phyloP scores from a whole-genome alignment of 2,113 vertebrate species.

The Harpagus bidentatus region DNA sequence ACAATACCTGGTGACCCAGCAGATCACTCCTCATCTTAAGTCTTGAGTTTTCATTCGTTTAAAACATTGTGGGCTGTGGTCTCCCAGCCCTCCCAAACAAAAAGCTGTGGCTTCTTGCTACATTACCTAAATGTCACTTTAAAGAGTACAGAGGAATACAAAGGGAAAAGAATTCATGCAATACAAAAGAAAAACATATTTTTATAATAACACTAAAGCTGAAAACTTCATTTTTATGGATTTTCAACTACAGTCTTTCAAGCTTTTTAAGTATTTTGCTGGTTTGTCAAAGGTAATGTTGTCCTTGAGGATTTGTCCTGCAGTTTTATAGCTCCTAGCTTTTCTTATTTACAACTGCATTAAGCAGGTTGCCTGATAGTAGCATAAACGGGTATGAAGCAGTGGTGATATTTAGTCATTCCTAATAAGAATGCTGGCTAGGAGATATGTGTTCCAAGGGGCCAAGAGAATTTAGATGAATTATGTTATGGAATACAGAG shows the following conservation, averaged over 20 bases:
- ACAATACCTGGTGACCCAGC: background rate
- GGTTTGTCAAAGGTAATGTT: constrained; percentile 35
- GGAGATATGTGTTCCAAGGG: background rate
- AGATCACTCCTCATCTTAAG: background rate
- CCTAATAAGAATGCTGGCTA: constrained; percentile 2
- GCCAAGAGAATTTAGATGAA: constrained; percentile 1
- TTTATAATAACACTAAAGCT: background rate
- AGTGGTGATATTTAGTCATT: constrained; percentile 48
- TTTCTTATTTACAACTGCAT: constrained; percentile 51
- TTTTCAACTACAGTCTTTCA: constrained; percentile 18
- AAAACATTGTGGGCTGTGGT: background rate
- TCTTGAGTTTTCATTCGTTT: background rate
- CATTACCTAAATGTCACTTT: constrained; percentile 34
- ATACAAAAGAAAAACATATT: background rate
- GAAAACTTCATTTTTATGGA: background rate
- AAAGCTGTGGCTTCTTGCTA: constrained; percentile 20
- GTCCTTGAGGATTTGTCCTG: constrained; percentile 41
- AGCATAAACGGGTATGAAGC: constrained; percentile 6
- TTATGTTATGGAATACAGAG: background rate
- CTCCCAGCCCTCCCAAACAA: background rate
- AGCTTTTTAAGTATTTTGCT: constrained; percentile 30
- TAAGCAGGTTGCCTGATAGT: constrained; percentile 16
- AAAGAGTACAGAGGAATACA: background rate
- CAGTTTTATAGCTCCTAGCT: constrained; percentile 13
- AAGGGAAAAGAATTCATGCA: background rate